Conservation (phyloP, 2,797 vertebrate species). For the Leptodactylus fallax region DNA sequence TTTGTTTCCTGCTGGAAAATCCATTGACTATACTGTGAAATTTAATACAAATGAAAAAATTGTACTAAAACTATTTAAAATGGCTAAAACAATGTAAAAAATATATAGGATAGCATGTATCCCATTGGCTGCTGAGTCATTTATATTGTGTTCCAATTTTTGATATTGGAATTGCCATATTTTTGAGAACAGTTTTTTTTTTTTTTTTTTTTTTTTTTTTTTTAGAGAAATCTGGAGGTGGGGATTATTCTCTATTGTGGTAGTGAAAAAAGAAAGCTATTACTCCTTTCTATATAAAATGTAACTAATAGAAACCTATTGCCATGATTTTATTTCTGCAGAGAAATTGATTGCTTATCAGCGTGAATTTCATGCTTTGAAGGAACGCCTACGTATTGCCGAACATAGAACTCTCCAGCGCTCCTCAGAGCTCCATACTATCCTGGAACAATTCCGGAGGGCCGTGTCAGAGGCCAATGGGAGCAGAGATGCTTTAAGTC, state of each 20-base stretch:
- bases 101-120: no score
- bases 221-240: background rate
- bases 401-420: conserved; percentile 95
- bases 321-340: conserved; percentile 65
- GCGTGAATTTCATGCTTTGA: conserved; percentile 94
- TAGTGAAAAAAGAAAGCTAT: background rate
- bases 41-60: no score
- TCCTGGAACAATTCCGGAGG: conserved; percentile 92
- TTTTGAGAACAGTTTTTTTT: no score
- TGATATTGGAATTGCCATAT: background rate
- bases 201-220: background rate
- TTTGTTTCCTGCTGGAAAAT: no score
- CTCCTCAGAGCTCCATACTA: conserved; percentile 91
- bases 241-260: background rate
- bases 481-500: conserved; percentile 87
- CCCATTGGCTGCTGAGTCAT: no score
- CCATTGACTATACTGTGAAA: no score
- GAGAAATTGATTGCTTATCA: conserved; percentile 96
- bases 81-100: no score
- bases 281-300: background rate
- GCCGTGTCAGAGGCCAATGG: conserved; percentile 92
- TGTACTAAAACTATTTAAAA: no score
- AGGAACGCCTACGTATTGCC: conserved; percentile 94
- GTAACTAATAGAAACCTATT: background rate
- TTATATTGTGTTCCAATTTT: background rate